Evolutionary conservation across 2,113 vertebrate genomes (phyloP).

Genomic region (Colossoma macropomum): DNA sequence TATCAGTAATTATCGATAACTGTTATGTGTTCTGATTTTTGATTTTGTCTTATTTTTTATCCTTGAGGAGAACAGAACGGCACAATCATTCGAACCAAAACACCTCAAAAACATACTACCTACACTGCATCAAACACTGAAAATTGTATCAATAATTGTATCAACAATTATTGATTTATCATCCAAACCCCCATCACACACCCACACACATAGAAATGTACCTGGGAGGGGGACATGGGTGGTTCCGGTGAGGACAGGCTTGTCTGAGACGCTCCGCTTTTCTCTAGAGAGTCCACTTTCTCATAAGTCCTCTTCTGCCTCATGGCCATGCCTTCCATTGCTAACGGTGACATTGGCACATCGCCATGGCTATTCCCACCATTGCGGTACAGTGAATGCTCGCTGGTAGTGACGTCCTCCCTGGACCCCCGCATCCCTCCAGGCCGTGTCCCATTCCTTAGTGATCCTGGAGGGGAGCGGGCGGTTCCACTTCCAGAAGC

Average conservation of each 20-base stretch:
- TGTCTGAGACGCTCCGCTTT: conserved; percentile 72
- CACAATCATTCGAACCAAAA: too few species aligned
- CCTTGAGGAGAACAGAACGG: too few species aligned
- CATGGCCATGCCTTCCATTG: conserved; percentile 64
- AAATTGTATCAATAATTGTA: too few species aligned
- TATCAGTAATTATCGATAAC: too few species aligned
- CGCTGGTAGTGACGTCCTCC: conserved; percentile 72
- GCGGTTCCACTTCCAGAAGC: conserved; percentile 51
- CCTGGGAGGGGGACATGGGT: conserved; percentile 70
- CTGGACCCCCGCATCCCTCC: conserved; percentile 63
- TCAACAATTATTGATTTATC: too few species aligned
- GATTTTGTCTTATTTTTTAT: too few species aligned
- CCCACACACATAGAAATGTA: conserved; percentile 47
- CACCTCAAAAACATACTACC: too few species aligned
- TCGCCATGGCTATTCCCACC: conserved; percentile 57
- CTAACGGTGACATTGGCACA: conserved; percentile 41
- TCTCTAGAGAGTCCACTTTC: conserved; percentile 82
- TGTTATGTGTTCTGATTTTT: too few species aligned
- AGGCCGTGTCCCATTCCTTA: conserved; percentile 66
- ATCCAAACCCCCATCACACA: too few species aligned
- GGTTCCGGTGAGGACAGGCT: conserved; percentile 70
- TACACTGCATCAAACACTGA: too few species aligned
- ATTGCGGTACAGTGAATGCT: conserved; percentile 72
- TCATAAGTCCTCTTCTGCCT: conserved; percentile 83
- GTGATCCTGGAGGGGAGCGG: conserved; percentile 71